phyloP scores from a whole-genome alignment of 2,113 vertebrate genomes.

The Rhinolophus ferrumequinum region DNA sequence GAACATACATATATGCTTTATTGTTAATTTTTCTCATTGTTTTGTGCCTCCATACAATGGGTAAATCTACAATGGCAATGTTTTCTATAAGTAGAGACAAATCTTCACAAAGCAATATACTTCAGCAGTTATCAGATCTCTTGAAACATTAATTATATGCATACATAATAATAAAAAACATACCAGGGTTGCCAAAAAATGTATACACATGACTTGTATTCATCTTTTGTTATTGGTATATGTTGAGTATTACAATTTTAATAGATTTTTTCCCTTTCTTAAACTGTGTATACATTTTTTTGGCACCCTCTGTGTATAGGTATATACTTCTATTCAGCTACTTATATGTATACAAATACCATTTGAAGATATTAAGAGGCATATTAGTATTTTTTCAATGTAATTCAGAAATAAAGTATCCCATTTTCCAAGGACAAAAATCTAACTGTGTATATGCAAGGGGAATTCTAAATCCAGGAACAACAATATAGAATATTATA shows the following conservation, averaged over 20 bases:
- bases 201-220: no score
- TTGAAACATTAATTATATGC: background rate
- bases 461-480: constrained; percentile 53
- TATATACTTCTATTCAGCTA: background rate
- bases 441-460: background rate
- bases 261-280: no score
- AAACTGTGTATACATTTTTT: no score
- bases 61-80: background rate
- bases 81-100: background rate
- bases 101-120: background rate
- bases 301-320: background rate
- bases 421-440: constrained; percentile 18
- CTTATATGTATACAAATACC: background rate
- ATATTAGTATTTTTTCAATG: background rate
- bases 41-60: background rate
- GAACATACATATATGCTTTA: background rate
- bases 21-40: background rate
- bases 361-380: background rate
- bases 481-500: constrained; percentile 40
- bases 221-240: no score
- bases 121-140: background rate
- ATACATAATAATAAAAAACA: background rate
- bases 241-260: no score
- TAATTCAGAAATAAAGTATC: constrained; percentile 1
- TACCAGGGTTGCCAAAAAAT: no score